Conservation (phyloP, 2,113 vertebrate genomes). For the Natator depressus region DNA sequence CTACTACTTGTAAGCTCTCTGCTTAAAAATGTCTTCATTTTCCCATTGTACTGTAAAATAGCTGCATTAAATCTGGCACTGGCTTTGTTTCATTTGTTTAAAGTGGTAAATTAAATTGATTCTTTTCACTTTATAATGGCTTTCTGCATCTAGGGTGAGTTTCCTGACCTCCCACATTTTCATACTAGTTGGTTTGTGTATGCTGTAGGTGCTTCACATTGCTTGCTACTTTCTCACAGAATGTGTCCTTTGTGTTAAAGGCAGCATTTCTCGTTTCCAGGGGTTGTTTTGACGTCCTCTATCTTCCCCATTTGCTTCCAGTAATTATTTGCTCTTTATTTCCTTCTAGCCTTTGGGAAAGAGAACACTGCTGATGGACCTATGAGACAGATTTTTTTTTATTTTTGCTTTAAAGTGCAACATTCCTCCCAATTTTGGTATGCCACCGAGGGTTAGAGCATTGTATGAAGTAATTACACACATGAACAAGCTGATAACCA, state of each 20-base stretch:
- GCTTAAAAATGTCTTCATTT: slow-evolving; percentile 75
- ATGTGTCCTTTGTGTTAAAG: background rate
- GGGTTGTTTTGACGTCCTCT: background rate
- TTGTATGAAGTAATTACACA: slow-evolving; percentile 82
- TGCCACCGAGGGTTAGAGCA: slow-evolving; percentile 62
- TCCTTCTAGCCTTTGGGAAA: background rate
- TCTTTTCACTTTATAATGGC: slow-evolving; percentile 32
- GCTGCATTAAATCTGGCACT: slow-evolving; percentile 39
- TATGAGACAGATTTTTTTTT: background rate
- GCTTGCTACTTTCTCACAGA: background rate
- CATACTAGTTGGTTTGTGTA: background rate
- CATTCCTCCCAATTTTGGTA: slow-evolving; percentile 1
- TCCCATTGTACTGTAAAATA: slow-evolving; percentile 25
- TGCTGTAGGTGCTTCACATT: background rate
- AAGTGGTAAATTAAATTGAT: slow-evolving; percentile 48
- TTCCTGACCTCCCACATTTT: background rate
- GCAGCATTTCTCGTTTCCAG: background rate
- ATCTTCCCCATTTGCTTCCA: background rate
- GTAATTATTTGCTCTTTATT: background rate
- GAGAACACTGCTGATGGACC: background rate
- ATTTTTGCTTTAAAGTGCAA: slow-evolving; percentile 13
- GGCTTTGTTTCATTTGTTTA: slow-evolving; percentile 25
- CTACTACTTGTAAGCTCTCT: slow-evolving; percentile 32
- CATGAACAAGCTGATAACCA: slow-evolving; percentile 81
- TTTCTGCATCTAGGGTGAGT: slow-evolving; percentile 5